Percentiles rank a stretch among this genome's conserved stretches.
These are phyloP conservation scores for Ctenicera cuprea DNA, from an alignment of 2,888 invertebrate species.

Conservation along the genomic window DNA sequence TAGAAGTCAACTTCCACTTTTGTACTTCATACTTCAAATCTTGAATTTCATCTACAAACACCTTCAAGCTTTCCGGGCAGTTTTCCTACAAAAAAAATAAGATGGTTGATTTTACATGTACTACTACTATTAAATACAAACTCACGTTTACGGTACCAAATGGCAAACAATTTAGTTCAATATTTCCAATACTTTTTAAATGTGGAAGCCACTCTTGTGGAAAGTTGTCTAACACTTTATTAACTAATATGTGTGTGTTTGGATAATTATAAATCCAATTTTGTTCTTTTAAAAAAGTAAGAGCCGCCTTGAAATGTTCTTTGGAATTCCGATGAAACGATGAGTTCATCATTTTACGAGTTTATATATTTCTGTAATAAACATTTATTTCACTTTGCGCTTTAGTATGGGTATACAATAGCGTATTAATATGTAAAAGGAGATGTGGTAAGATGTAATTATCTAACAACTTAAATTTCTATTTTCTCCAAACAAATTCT, in stretches of 20 bases:
- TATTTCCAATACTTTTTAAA: slow-evolving; percentile 70
- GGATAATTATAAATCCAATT: slow-evolving; percentile 80
- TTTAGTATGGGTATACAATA: no score
- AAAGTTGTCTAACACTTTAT: slow-evolving; percentile 75
- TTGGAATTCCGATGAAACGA: neutral
- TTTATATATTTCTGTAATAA: slow-evolving; percentile 5
- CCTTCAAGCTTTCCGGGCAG: slow-evolving; percentile 33
- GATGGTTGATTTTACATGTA: neutral
- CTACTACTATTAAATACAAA: slow-evolving; percentile 14
- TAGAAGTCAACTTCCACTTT: neutral
- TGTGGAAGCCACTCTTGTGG: slow-evolving; percentile 74
- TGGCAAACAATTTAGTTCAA: slow-evolving; percentile 74
- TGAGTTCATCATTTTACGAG: neutral
- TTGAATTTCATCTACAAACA: slow-evolving; percentile 25
- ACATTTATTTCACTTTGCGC: slow-evolving; percentile 6
- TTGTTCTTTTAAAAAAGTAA: slow-evolving; percentile 76
- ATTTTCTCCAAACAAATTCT: no score
- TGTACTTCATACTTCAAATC: slow-evolving; percentile 30
- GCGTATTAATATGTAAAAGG: no score
- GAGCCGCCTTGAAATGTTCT: slow-evolving; percentile 76
- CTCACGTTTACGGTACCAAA: slow-evolving; percentile 63
- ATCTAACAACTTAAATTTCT: no score
- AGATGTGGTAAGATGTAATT: no score
- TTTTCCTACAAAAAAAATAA: slow-evolving; percentile 18
- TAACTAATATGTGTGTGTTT: slow-evolving; percentile 79